Evolutionary conservation across 1,140 invertebrate genomes (phyloP).

Genomic region (Muscidifurax raptorellus): DNA sequence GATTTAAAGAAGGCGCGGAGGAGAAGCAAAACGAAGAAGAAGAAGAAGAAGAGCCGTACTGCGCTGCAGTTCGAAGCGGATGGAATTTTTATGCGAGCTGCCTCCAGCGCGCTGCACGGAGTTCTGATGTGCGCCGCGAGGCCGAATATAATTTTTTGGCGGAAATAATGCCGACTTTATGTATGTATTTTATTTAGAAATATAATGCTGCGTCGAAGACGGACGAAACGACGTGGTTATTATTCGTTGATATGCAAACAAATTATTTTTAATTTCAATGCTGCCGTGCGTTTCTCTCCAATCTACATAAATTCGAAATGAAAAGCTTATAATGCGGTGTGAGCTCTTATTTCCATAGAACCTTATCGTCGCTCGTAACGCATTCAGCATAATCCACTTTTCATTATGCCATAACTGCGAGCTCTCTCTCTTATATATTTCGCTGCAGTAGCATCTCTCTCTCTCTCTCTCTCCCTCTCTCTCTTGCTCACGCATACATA

Average conservation of each 20-base stretch:
- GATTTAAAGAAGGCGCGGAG: conserved; percentile 1
- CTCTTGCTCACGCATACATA: background rate
- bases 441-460: background rate
- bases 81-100: conserved; percentile 13
- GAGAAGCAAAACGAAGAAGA: background rate
- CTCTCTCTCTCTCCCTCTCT: too few relatives aligned
- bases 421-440: background rate
- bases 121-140: too few relatives aligned
- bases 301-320: background rate
- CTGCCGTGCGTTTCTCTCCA: too few relatives aligned
- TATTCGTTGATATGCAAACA: too few relatives aligned
- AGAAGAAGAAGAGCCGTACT: background rate
- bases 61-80: background rate
- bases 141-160: background rate
- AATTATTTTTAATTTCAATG: too few relatives aligned
- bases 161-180: background rate
- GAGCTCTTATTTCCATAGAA: background rate
- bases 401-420: background rate
- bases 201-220: too few relatives aligned
- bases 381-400: background rate
- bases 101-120: background rate
- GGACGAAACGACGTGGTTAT: too few relatives aligned
- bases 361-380: background rate
- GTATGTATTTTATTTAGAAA: background rate
- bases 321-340: background rate